phyloP scores from a whole-genome alignment of 2,888 invertebrate species.

The Selenia dentaria region DNA sequence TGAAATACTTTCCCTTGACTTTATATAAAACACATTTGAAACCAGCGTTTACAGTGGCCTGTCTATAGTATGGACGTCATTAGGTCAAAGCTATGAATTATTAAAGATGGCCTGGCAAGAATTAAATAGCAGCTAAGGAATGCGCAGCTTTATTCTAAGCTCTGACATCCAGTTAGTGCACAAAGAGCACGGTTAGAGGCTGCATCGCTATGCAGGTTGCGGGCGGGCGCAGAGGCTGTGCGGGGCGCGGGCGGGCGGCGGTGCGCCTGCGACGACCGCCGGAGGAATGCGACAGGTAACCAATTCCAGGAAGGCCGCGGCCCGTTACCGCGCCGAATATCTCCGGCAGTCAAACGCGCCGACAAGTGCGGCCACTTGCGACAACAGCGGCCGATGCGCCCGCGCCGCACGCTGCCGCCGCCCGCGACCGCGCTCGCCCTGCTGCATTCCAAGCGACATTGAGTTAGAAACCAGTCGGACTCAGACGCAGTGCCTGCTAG shows the following conservation, averaged over 20 bases:
- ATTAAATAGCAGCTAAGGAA: no score
- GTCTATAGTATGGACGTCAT: no score
- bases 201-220: constrained; percentile 60
- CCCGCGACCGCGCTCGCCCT: constrained; percentile 41
- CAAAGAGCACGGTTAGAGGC: constrained; percentile 54
- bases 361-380: constrained; percentile 83
- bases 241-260: constrained; percentile 37
- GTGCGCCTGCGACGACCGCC: constrained; percentile 64
- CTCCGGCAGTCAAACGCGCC: constrained; percentile 82
- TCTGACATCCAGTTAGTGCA: constrained; percentile 41
- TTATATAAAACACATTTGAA: no score
- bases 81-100: no score
- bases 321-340: constrained; percentile 84
- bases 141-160: constrained; percentile 16
- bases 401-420: constrained; percentile 46
- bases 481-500: constrained; percentile 23
- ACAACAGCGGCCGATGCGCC: constrained; percentile 76
- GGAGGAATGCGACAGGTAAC: constrained; percentile 83
- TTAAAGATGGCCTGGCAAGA: constrained; percentile 42
- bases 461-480: constrained; percentile 78
- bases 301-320: constrained; percentile 83
- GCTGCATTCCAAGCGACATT: constrained; percentile 80
- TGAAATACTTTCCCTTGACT: no score
- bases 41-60: no score
- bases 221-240: constrained; percentile 31